Conservation (phyloP, 2,888 invertebrate genomes). For the Lepidonotus clava region DNA sequence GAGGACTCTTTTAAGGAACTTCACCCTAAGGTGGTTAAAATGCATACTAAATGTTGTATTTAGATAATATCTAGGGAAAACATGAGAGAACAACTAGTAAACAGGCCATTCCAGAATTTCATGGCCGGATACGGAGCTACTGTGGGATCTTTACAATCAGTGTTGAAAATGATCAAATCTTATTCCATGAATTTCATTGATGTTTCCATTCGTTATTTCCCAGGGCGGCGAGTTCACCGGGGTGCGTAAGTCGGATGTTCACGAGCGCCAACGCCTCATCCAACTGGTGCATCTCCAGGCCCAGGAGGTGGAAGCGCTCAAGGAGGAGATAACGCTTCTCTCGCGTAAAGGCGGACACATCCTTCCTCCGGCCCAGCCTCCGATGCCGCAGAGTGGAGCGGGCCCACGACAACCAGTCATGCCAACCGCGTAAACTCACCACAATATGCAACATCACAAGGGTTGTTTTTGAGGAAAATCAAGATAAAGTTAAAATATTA, state of each 20-base stretch:
- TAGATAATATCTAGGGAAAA: too few relatives aligned
- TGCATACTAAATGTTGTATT: too few relatives aligned
- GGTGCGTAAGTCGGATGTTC: constrained; percentile 74
- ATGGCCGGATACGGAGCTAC: too few relatives aligned
- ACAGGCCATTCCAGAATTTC: too few relatives aligned
- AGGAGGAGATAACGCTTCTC: constrained; percentile 79
- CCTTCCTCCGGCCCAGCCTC: constrained; percentile 79
- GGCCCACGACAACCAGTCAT: constrained; percentile 23
- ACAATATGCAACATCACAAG: background rate
- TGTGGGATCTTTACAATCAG: too few relatives aligned
- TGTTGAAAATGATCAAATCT: too few relatives aligned
- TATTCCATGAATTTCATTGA: too few relatives aligned
- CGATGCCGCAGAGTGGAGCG: constrained; percentile 63
- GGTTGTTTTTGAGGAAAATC: background rate
- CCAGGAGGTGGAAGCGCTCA: constrained; percentile 80
- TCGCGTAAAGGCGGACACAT: constrained; percentile 81
- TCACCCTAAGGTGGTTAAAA: too few relatives aligned
- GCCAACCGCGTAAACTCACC: background rate
- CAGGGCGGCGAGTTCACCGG: constrained; percentile 78
- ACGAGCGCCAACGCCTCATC: constrained; percentile 78
- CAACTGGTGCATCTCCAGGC: constrained; percentile 80
- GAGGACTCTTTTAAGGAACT: too few relatives aligned
- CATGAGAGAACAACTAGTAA: too few relatives aligned
- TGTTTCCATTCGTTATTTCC: background rate
- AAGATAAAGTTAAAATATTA: background rate